Percentiles rank a stretch among this genome's conserved stretches.
Conservation (phyloP, 2,888 invertebrate species). For the Entomobrya proxima region DNA sequence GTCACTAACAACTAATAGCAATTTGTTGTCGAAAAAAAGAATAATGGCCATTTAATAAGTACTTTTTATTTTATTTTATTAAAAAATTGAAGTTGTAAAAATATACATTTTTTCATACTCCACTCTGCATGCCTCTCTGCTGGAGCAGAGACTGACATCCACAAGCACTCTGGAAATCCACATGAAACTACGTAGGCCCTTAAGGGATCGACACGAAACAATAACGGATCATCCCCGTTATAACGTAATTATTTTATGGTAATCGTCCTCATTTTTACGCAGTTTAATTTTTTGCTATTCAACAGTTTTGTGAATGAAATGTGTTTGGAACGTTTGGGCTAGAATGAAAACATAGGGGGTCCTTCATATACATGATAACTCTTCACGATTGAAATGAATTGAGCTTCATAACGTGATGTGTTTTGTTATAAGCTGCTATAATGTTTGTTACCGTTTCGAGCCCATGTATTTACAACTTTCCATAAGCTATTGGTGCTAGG, state of each 20-base stretch:
- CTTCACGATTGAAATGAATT: neutral
- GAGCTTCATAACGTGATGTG: neutral
- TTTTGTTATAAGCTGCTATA: too few species aligned
- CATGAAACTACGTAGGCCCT: slow-evolving; percentile 31
- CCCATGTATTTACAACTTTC: too few species aligned
- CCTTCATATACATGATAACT: slow-evolving; percentile 38
- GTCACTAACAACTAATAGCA: neutral
- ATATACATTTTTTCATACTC: slow-evolving; percentile 31
- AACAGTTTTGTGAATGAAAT: slow-evolving; percentile 45
- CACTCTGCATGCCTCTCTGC: slow-evolving; percentile 38
- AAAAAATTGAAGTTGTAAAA: slow-evolving; percentile 48
- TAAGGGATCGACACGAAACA: slow-evolving; percentile 55
- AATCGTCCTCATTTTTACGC: slow-evolving; percentile 41
- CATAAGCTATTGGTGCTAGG: too few species aligned
- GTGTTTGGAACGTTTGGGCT: neutral
- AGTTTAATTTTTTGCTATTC: neutral
- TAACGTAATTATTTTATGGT: slow-evolving; percentile 56
- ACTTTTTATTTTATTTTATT: slow-evolving; percentile 48
- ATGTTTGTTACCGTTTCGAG: too few species aligned
- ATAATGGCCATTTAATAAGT: slow-evolving; percentile 14
- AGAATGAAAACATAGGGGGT: slow-evolving; percentile 52
- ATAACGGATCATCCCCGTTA: slow-evolving; percentile 50
- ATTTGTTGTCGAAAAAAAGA: slow-evolving; percentile 6
- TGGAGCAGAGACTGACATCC: neutral
- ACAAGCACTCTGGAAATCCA: slow-evolving; percentile 18